Evolutionary conservation across 1,140 invertebrate genomes (phyloP).

Genomic region (Drosophila arawakana): DNA sequence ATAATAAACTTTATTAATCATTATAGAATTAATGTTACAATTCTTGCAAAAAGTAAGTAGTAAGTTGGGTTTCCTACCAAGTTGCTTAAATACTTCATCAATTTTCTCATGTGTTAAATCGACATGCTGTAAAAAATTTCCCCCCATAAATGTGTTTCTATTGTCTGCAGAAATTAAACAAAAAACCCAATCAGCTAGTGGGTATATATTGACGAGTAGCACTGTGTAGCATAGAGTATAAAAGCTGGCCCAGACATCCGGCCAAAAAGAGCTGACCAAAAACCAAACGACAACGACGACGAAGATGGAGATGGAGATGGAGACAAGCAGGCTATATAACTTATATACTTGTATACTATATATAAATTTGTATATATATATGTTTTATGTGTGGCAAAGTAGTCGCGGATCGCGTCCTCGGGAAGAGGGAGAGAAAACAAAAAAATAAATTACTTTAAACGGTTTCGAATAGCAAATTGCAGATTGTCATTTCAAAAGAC

Average conservation of each 20-base stretch:
- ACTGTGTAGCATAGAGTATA: constrained; percentile 6
- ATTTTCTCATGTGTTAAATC: too few relatives aligned
- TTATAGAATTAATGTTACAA: too few relatives aligned
- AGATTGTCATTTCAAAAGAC: constrained; percentile 79
- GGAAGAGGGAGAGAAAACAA: constrained; percentile 2
- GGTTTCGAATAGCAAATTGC: constrained; percentile 79
- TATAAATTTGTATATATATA: constrained; percentile 1
- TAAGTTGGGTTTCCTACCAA: too few relatives aligned
- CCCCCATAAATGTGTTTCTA: neutral
- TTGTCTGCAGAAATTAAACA: neutral
- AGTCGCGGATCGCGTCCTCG: constrained; percentile 41
- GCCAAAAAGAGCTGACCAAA: constrained; percentile 22
- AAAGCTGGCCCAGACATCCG: constrained; percentile 36
- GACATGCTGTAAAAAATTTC: too few relatives aligned
- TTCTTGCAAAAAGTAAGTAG: too few relatives aligned
- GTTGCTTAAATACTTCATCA: too few relatives aligned
- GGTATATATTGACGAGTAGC: constrained; percentile 28
- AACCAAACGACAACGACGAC: constrained; percentile 5
- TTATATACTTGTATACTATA: constrained; percentile 12
- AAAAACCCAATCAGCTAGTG: neutral
- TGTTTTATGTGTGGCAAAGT: constrained; percentile 17
- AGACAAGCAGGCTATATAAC: constrained; percentile 26
- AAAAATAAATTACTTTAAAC: constrained; percentile 77
- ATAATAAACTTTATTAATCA: too few relatives aligned
- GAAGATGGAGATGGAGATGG: constrained; percentile 13